These are phyloP conservation scores for Panurus biarmicus DNA, from an alignment of 2,113 vertebrate species.

Conservation along the genomic window DNA sequence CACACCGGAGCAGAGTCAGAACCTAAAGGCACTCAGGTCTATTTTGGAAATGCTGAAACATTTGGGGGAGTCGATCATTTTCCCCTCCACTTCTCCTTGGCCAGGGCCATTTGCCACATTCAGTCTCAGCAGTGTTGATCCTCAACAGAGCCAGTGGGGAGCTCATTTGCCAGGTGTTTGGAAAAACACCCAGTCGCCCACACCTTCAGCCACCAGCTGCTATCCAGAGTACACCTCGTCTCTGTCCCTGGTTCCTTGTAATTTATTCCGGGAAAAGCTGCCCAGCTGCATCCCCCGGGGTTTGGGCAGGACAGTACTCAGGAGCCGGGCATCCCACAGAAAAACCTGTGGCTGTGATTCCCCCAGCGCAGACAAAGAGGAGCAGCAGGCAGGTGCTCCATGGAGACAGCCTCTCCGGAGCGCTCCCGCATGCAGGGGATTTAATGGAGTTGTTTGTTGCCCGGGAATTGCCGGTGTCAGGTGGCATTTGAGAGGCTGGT, in stretches of 20 bases:
- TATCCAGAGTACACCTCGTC: neutral
- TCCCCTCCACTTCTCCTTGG: neutral
- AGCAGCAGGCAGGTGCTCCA: constrained; percentile 27
- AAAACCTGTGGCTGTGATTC: neutral
- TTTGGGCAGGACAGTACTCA: neutral
- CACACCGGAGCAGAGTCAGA: fast-evolving
- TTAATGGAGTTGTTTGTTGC: constrained; percentile 17
- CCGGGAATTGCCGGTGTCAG: neutral
- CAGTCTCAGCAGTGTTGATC: neutral
- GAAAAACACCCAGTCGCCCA: neutral
- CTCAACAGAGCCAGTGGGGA: neutral
- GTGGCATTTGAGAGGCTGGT: neutral
- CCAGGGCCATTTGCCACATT: neutral
- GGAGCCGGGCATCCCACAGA: neutral
- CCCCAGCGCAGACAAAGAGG: neutral
- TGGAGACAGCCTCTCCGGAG: neutral
- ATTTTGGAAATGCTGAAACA: neutral
- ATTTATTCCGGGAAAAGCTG: neutral
- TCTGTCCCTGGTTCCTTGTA: fast-evolving
- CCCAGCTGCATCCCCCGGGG: neutral
- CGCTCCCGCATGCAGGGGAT: neutral
- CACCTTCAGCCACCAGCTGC: neutral
- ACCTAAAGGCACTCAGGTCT: neutral
- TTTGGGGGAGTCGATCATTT: neutral
- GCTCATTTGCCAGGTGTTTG: neutral